A percentile compares a stretch with the other conserved stretches of the same genome.
Conservation (phyloP, 2,113 vertebrate genomes). For the Hippocampus mohnikei region DNA sequence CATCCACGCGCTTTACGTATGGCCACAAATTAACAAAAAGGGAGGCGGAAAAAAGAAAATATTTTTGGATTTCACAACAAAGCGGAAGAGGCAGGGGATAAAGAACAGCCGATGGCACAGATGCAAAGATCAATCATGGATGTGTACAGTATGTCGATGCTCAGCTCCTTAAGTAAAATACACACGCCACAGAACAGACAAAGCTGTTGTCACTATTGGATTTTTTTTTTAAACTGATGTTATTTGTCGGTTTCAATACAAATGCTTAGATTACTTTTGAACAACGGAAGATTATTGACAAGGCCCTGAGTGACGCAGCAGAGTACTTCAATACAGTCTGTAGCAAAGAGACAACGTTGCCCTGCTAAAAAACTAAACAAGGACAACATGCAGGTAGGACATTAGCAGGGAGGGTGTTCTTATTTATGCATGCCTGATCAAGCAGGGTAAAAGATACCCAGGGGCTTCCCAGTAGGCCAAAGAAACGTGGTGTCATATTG, state of each 20-base stretch:
- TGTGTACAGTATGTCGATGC: slow-evolving; percentile 16
- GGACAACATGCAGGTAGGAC: slow-evolving; percentile 52
- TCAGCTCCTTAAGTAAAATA: slow-evolving; percentile 3
- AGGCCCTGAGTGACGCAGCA: slow-evolving; percentile 37
- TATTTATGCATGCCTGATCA: slow-evolving; percentile 61
- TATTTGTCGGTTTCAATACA: slow-evolving; percentile 17
- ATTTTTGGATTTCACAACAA: not conserved
- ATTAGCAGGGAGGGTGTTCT: slow-evolving; percentile 54
- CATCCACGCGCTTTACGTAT: not conserved
- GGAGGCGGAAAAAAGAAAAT: not conserved
- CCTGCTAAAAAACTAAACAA: slow-evolving; percentile 48
- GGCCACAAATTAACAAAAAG: not conserved
- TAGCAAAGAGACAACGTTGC: slow-evolving; percentile 55
- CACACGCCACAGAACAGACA: slow-evolving; percentile 1
- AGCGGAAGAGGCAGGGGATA: slow-evolving; percentile 24
- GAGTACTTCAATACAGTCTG: slow-evolving; percentile 61
- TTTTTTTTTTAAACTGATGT: slow-evolving; percentile 3
- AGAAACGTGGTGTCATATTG: slow-evolving; percentile 37
- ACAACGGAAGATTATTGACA: slow-evolving; percentile 1
- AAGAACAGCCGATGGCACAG: slow-evolving; percentile 20
- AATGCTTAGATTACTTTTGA: slow-evolving; percentile 18
- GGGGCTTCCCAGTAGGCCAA: slow-evolving; percentile 40
- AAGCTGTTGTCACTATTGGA: slow-evolving; percentile 4
- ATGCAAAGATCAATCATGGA: slow-evolving; percentile 14
- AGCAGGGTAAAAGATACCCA: slow-evolving; percentile 58